Percentiles rank a stretch among this genome's conserved stretches.
Evolutionary conservation across 2,113 vertebrate genomes (phyloP).

Genomic region (Hucho hucho): DNA sequence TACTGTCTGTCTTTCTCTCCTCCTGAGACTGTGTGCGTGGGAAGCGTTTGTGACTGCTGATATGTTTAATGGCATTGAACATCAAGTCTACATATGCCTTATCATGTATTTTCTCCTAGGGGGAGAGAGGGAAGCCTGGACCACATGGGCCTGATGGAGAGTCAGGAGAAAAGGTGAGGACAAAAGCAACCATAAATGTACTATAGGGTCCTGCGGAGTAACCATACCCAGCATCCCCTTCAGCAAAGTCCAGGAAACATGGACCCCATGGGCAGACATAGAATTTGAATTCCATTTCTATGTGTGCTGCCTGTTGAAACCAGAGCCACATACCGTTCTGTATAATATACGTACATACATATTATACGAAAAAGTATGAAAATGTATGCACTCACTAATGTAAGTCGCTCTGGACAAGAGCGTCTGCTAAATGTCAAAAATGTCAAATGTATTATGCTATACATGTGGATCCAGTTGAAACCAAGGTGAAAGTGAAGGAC

Average conservation of each 20-base stretch:
- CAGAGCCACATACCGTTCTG: too few species aligned
- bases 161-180: conserved; percentile 77
- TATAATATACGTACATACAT: too few species aligned
- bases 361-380: too few species aligned
- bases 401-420: too few species aligned
- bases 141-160: conserved; percentile 77
- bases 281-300: too few species aligned
- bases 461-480: background rate
- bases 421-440: too few species aligned
- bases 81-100: background rate
- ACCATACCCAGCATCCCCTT: background rate
- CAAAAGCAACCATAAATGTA: background rate
- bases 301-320: too few species aligned
- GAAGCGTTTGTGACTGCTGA: background rate
- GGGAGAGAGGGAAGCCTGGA: conserved; percentile 83
- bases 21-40: background rate
- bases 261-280: conserved; percentile 1
- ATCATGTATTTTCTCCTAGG: conserved; percentile 69
- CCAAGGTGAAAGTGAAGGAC: conserved; percentile 26
- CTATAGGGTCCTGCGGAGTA: background rate
- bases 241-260: conserved; percentile 17
- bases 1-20: conserved; percentile 15
- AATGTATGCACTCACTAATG: too few species aligned
- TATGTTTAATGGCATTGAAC: background rate
- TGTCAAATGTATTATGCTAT: too few species aligned